A percentile compares a stretch with the other conserved stretches of the same genome.
phyloP scores from a whole-genome alignment of 2,113 vertebrate species.

The Melanotaenia duboulayi region DNA sequence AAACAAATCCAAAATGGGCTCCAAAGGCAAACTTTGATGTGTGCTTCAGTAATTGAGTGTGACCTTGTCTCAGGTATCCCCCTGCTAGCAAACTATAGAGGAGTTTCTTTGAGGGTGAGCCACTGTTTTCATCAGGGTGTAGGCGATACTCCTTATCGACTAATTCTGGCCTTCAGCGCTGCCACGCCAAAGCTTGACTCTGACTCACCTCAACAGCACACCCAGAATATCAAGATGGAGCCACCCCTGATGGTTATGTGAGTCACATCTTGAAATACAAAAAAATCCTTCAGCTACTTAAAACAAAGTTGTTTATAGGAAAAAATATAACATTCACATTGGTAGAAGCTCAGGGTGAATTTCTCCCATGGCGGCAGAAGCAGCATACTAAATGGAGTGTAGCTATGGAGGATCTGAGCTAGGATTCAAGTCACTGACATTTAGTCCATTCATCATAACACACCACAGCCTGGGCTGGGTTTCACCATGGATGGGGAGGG shows the following conservation, averaged over 20 bases:
- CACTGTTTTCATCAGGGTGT: slow-evolving; percentile 57
- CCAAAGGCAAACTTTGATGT: slow-evolving; percentile 78
- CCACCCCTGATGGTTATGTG: slow-evolving; percentile 9
- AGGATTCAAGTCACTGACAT: slow-evolving; percentile 79
- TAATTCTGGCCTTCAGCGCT: slow-evolving; percentile 52
- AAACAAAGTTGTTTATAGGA: slow-evolving; percentile 20
- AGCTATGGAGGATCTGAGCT: slow-evolving; percentile 66
- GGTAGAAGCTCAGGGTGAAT: slow-evolving; percentile 37
- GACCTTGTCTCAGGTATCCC: slow-evolving; percentile 74
- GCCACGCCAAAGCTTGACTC: slow-evolving; percentile 39
- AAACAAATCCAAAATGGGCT: slow-evolving; percentile 72
- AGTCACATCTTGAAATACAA: slow-evolving; percentile 13
- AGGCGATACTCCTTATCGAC: slow-evolving; percentile 56
- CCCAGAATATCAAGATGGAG: slow-evolving; percentile 15
- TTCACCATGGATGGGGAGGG: slow-evolving; percentile 63
- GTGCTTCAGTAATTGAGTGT: slow-evolving; percentile 70
- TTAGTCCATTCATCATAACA: slow-evolving; percentile 80
- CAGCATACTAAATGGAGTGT: slow-evolving; percentile 64
- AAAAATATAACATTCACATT: not conserved
- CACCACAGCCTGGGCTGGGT: slow-evolving; percentile 64
- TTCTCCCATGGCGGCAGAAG: slow-evolving; percentile 42
- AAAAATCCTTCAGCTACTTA: slow-evolving; percentile 8
- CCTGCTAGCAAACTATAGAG: slow-evolving; percentile 47
- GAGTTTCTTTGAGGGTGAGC: slow-evolving; percentile 67
- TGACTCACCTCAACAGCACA: slow-evolving; percentile 57